Evolutionary conservation across 2,797 vertebrate species (phyloP), one percentile per base, ranked within the genome.

Genomic region (Gallinago nigripennis): DNA sequence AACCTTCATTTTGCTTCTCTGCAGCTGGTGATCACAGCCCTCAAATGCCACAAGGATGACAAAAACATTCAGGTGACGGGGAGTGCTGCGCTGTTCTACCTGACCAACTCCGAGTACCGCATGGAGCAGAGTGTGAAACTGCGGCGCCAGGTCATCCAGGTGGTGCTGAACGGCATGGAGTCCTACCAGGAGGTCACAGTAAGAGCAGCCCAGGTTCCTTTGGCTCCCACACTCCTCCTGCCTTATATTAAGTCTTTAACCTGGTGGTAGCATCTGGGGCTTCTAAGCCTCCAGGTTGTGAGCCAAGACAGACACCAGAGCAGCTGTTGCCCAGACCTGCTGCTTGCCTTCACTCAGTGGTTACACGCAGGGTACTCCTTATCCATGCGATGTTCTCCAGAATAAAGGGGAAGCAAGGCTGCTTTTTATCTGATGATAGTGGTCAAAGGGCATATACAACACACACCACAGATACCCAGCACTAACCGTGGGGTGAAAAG

Each of bases 171-270:
- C 1, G 99, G 99, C 95, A 99, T 99, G 99, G 99, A 99, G 86
- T 99, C 99, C 94, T 99, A 99, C 98, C 99, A 99, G 98, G 99
- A 99, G 94, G 99, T 99, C 96, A 99, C 99, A 91, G 99, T 99
- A 97, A 98, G 99, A 97, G 88, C 83, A 73, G 7, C 24, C 51
- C 92, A 15, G 97, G 8, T 12, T 56, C 31, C 63, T 41, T 43
- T 10, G 8, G 27, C 35, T 58, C 33, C 15, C 60, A 8, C 0
- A 39, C 17, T 28, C 27, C 20, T 85, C 28, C 45, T 64, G 57
- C 21, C 19, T 43, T 30, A 1, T 21, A 16, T 72, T 46, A 8
- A 3, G 12, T 39, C 48, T 86, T 84, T 33, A 93, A 60, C 56
- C 15, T 64, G 11, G 4, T 76, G 39, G 45, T 84, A 92, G 51